phyloP scores from a whole-genome alignment of 2,888 invertebrate species.

The Andrena chrysosceles region DNA sequence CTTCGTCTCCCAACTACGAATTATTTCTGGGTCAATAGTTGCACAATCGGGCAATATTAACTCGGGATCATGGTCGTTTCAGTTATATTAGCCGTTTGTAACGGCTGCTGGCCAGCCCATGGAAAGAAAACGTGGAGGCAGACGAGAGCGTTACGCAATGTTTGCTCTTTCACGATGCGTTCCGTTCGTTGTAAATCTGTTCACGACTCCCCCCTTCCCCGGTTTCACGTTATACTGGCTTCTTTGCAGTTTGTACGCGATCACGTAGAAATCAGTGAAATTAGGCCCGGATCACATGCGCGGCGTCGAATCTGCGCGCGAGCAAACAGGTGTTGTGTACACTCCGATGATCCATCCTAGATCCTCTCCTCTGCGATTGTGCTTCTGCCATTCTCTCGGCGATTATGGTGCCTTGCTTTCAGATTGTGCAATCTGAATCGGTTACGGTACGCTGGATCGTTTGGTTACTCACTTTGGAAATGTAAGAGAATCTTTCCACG shows the following conservation, averaged over 20 bases:
- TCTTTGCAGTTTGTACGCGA: constrained; percentile 5
- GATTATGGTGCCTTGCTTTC: not conserved
- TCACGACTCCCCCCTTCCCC: not conserved
- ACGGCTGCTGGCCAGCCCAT: not conserved
- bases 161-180: not conserved
- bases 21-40: constrained; percentile 68
- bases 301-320: constrained; percentile 10
- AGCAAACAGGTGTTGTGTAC: constrained; percentile 51
- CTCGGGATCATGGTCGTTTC: constrained; percentile 45
- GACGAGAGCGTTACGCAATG: not conserved
- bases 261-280: constrained; percentile 1
- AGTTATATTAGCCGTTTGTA: constrained; percentile 37
- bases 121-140: not conserved
- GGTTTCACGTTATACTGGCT: not conserved
- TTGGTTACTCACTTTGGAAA: no score
- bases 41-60: constrained; percentile 68
- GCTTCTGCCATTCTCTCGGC: not conserved
- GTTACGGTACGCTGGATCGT: no score
- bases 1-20: constrained; percentile 35
- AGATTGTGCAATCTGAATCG: not conserved
- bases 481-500: no score
- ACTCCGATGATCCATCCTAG: not conserved
- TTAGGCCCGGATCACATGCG: constrained; percentile 7
- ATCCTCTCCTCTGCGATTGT: not conserved
- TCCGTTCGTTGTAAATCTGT: not conserved